A percentile compares a stretch with the other conserved stretches of the same genome.
Conservation (phyloP, 2,113 vertebrate genomes). For the Aplodontia rufa region DNA sequence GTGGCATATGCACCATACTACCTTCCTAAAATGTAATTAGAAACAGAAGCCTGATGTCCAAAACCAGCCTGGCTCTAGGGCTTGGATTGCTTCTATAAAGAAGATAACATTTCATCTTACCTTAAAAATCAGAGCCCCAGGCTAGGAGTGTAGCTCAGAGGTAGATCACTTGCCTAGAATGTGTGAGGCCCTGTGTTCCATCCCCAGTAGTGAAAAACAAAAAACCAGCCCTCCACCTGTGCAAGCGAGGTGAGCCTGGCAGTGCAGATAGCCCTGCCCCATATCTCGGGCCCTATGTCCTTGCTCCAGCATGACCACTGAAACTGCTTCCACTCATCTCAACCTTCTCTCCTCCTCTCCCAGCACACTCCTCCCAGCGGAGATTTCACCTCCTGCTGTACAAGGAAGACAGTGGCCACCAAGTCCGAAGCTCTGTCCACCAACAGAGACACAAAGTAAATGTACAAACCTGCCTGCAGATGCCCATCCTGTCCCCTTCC, state of each 20-base stretch:
- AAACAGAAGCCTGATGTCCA: not conserved
- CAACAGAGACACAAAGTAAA: not conserved
- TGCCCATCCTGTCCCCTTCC: not conserved
- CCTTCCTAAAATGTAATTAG: not conserved
- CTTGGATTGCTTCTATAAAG: not conserved
- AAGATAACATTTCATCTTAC: not conserved
- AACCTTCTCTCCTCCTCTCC: not conserved
- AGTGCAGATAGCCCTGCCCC: not conserved
- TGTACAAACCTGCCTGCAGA: not conserved
- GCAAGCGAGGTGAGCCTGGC: not conserved
- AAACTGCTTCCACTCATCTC: not conserved
- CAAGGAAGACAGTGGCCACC: not conserved
- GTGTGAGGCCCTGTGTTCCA: not conserved
- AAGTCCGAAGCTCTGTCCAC: not conserved
- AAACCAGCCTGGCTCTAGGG: not conserved
- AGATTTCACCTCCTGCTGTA: not conserved
- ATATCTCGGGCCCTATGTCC: not conserved
- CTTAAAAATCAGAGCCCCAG: not conserved
- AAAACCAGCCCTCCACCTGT: not conserved
- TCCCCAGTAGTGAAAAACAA: too few relatives aligned
- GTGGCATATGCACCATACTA: not conserved
- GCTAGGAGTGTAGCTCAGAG: not conserved
- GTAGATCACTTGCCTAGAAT: not conserved
- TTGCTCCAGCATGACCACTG: not conserved
- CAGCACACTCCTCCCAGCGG: not conserved